phyloP scores from a whole-genome alignment of 2,113 vertebrate genomes.

The Montifringilla adamsi region DNA sequence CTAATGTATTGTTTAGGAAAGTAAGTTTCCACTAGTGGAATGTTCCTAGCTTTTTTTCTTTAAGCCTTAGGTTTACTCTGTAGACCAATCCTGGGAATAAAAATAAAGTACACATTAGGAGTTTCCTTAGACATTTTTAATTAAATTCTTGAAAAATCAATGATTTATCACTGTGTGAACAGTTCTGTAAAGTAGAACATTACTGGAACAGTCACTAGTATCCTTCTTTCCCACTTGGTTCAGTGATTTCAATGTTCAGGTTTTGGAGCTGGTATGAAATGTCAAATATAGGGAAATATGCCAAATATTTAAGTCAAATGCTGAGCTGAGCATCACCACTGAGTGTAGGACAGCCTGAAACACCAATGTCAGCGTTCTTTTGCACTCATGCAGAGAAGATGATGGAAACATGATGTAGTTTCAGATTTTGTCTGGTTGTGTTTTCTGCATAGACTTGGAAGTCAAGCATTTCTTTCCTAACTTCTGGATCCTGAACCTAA shows the following conservation, averaged over 20 bases:
- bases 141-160: background rate
- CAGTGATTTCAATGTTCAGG: background rate
- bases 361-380: background rate
- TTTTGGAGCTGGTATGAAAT: background rate
- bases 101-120: background rate
- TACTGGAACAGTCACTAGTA: background rate
- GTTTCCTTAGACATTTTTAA: background rate
- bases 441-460: background rate
- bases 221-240: background rate
- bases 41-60: background rate
- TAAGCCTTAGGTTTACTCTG: background rate
- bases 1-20: background rate
- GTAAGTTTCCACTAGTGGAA: background rate
- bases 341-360: background rate
- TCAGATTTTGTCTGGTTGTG: background rate
- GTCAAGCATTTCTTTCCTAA: background rate
- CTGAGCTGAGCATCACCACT: background rate
- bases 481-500: background rate
- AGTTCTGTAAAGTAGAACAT: background rate
- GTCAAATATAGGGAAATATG: fast-evolving
- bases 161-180: background rate
- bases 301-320: background rate
- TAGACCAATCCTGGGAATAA: background rate
- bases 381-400: background rate
- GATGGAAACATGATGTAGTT: background rate